These are phyloP conservation scores for Ophion slaviceki DNA, from an alignment of 2,888 invertebrate species.

Conservation along the genomic window DNA sequence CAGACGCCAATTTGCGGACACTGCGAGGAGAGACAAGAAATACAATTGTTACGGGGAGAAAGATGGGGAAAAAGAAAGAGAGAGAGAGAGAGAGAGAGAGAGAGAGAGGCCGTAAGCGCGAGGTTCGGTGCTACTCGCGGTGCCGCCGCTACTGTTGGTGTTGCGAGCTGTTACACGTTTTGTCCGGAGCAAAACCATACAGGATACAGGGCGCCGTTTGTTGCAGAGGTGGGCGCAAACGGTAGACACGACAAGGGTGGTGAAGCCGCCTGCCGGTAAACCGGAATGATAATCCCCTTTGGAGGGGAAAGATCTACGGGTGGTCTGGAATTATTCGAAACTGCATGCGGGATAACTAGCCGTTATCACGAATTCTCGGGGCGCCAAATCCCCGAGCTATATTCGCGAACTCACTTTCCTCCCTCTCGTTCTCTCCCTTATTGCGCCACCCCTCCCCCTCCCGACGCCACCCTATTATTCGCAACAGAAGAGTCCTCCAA, in stretches of 20 bases:
- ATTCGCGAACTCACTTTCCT: constrained; percentile 49
- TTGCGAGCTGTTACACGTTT: constrained; percentile 15
- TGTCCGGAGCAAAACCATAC: constrained; percentile 42
- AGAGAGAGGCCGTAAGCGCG: not conserved
- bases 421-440: constrained; percentile 6
- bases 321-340: constrained; percentile 64
- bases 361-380: constrained; percentile 66
- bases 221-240: constrained; percentile 8
- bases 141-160: not conserved
- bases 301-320: constrained; percentile 54
- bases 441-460: not conserved
- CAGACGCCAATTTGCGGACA: constrained; percentile 58
- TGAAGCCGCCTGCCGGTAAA: constrained; percentile 15
- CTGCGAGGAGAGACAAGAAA: constrained; percentile 65
- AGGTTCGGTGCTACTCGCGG: not conserved
- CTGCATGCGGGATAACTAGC: constrained; percentile 64
- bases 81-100: not conserved
- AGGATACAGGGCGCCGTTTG: constrained; percentile 25
- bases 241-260: constrained; percentile 10
- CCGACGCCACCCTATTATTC: not conserved
- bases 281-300: constrained; percentile 1
- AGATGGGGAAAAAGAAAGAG: not conserved
- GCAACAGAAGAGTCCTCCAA: constrained; percentile 29
- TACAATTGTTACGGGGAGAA: constrained; percentile 16
- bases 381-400: constrained; percentile 52